phyloP scores from a whole-genome alignment of 2,888 invertebrate species.

The Epicampocera succincta region DNA sequence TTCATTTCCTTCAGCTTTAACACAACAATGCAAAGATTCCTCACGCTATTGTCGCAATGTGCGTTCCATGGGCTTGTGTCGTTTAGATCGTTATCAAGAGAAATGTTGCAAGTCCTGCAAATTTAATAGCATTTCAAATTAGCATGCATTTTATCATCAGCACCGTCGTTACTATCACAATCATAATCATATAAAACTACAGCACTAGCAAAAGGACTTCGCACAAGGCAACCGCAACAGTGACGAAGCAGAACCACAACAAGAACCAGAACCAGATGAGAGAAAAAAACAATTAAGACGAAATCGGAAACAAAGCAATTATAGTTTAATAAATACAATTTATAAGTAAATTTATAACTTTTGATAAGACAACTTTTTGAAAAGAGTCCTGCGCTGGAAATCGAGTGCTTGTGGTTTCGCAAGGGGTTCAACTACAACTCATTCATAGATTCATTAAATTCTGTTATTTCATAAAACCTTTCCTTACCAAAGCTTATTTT shows the following conservation, averaged over 20 bases:
- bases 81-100: slow-evolving; percentile 89
- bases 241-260: background rate
- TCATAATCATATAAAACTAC: slow-evolving; percentile 26
- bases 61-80: slow-evolving; percentile 93
- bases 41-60: slow-evolving; percentile 94
- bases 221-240: slow-evolving; percentile 14
- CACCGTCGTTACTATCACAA: slow-evolving; percentile 5
- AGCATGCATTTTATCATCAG: slow-evolving; percentile 58
- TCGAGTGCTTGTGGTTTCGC: too few species aligned
- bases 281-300: background rate
- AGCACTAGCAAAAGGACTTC: slow-evolving; percentile 10
- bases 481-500: too few species aligned
- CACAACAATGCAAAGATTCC: slow-evolving; percentile 88
- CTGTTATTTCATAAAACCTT: too few species aligned
- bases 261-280: slow-evolving; percentile 6
- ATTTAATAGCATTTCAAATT: slow-evolving; percentile 71
- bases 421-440: too few species aligned
- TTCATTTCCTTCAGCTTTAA: slow-evolving; percentile 81
- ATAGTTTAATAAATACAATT: slow-evolving; percentile 59
- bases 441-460: too few species aligned
- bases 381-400: slow-evolving; percentile 26
- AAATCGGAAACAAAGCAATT: slow-evolving; percentile 64
- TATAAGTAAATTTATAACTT: slow-evolving; percentile 66
- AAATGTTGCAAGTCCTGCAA: slow-evolving; percentile 94
- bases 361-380: slow-evolving; percentile 68